phyloP scores from a whole-genome alignment of 2,113 vertebrate species.

The Mormyrus iriodes region DNA sequence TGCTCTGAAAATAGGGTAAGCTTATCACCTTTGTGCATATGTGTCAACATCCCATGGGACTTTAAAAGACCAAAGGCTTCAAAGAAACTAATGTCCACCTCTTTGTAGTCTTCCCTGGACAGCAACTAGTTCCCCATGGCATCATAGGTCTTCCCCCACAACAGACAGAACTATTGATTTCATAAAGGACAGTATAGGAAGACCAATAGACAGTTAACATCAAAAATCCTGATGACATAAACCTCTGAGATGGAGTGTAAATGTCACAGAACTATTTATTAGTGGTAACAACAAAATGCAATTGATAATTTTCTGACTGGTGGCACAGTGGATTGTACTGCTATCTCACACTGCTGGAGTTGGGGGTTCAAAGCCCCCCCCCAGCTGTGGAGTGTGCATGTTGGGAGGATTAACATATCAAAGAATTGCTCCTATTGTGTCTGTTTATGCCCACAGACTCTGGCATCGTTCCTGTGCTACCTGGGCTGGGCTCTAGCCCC shows the following conservation, averaged over 20 bases:
- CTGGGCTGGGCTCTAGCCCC: background rate
- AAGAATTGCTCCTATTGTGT: background rate
- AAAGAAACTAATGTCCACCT: constrained; percentile 94
- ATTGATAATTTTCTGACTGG: background rate
- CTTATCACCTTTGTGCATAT: background rate
- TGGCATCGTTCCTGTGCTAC: too few relatives aligned
- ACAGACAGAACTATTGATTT: constrained; percentile 95
- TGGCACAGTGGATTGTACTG: background rate
- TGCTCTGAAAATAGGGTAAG: background rate
- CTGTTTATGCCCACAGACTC: background rate
- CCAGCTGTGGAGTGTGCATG: background rate
- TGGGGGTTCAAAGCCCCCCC: background rate
- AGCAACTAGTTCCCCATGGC: constrained; percentile 86
- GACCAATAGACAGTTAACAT: constrained; percentile 17
- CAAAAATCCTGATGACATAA: background rate
- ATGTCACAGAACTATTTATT: background rate
- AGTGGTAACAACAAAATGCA: background rate
- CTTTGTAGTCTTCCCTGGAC: constrained; percentile 93
- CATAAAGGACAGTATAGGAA: constrained; percentile 44
- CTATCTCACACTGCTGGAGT: background rate
- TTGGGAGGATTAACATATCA: background rate
- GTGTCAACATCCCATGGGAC: constrained; percentile 55
- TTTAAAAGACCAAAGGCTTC: constrained; percentile 97
- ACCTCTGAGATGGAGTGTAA: background rate
- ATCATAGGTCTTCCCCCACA: constrained; percentile 93